Evolutionary conservation across 2,888 invertebrate genomes (phyloP).

Genomic region (Trichogramma dendrolimi): DNA sequence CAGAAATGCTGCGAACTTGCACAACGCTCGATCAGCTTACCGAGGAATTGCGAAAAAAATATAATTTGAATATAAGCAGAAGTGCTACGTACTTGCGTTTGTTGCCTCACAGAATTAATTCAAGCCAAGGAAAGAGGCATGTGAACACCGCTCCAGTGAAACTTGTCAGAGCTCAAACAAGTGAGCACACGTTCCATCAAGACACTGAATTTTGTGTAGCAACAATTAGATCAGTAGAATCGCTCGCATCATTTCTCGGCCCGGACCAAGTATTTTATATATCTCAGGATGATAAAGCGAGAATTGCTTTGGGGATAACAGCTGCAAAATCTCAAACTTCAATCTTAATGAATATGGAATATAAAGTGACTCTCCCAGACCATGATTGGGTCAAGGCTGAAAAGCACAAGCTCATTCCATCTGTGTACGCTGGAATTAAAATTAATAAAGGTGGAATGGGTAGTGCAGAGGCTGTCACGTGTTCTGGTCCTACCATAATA

Average conservation of each 20-base stretch:
- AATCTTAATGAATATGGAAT: conserved; percentile 28
- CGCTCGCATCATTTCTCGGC: neutral
- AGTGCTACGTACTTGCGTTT: too few relatives aligned
- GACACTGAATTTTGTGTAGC: neutral
- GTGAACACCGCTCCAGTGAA: too few relatives aligned
- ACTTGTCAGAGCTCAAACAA: neutral
- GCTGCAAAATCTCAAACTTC: neutral
- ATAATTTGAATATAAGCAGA: too few relatives aligned
- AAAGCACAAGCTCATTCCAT: conserved; percentile 41
- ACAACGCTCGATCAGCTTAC: too few relatives aligned
- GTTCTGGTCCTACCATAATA: conserved; percentile 49
- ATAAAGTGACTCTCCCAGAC: conserved; percentile 35
- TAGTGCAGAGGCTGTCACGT: conserved; percentile 40
- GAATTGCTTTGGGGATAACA: neutral
- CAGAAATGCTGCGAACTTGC: too few relatives aligned
- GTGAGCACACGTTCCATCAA: neutral
- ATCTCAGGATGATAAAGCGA: neutral
- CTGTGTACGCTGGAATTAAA: conserved; percentile 38
- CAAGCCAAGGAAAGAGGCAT: too few relatives aligned
- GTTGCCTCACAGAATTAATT: too few relatives aligned
- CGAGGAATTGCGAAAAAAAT: too few relatives aligned
- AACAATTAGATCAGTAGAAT: neutral
- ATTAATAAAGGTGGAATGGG: conserved; percentile 35
- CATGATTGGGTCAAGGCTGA: conserved; percentile 41
- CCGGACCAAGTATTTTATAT: neutral